These are phyloP conservation scores for Apamea anceps DNA, from an alignment of 2,888 invertebrate species.

Conservation along the genomic window DNA sequence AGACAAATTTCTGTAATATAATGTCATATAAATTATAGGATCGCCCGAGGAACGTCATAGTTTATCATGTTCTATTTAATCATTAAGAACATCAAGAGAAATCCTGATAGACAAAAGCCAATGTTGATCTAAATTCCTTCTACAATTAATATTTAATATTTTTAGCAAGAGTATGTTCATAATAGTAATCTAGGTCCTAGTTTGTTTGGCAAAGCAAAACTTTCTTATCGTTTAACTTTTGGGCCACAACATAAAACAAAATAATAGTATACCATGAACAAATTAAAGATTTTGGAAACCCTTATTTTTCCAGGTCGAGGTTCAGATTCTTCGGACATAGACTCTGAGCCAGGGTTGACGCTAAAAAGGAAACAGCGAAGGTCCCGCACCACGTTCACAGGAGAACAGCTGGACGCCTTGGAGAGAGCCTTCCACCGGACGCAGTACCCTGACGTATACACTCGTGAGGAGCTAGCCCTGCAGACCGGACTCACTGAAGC, in stretches of 20 bases:
- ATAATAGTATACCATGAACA: neutral
- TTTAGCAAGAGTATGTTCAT: neutral
- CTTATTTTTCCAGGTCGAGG: constrained; percentile 80
- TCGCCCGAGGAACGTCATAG: constrained; percentile 59
- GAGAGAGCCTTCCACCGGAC: constrained; percentile 98
- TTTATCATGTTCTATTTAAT: constrained; percentile 60
- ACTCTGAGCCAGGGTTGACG: constrained; percentile 97
- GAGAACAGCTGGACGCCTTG: constrained; percentile 97
- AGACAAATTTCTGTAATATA: constrained; percentile 86
- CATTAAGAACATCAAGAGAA: constrained; percentile 62
- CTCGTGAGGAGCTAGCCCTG: constrained; percentile 97
- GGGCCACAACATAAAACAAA: neutral
- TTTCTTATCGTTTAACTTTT: neutral
- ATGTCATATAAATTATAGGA: constrained; percentile 80
- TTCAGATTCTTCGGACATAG: constrained; percentile 93
- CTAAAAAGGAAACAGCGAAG: constrained; percentile 97
- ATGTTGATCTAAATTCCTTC: constrained; percentile 2
- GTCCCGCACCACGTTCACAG: constrained; percentile 98
- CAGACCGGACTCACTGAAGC: constrained; percentile 98
- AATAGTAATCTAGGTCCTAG: neutral
- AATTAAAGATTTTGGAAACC: constrained; percentile 8
- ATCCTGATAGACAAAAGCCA: constrained; percentile 42
- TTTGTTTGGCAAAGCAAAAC: neutral
- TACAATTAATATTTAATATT: neutral
- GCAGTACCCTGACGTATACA: constrained; percentile 98